Evolutionary conservation across 1,140 invertebrate genomes (phyloP).

Genomic region (Euura lappo): DNA sequence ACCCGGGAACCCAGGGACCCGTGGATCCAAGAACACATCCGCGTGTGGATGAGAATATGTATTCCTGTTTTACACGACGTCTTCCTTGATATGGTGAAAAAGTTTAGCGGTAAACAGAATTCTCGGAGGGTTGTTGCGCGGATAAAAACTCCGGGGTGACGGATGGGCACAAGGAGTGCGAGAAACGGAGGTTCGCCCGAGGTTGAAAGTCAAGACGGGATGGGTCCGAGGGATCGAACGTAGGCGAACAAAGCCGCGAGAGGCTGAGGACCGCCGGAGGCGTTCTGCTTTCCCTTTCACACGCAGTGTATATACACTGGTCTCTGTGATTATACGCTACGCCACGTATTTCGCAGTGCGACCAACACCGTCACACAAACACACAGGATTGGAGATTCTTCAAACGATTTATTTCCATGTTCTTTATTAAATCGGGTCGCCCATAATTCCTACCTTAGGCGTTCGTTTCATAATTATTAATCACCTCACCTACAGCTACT

Average conservation of each 20-base stretch:
- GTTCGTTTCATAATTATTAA: not conserved
- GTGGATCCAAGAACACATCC: no score
- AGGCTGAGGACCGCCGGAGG: conserved; percentile 3
- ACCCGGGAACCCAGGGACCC: no score
- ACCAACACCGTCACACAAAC: not conserved
- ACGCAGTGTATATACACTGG: not conserved
- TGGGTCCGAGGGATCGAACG: not conserved
- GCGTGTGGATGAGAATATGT: no score
- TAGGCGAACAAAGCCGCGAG: conserved; percentile 1
- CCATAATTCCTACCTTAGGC: not conserved
- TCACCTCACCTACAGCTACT: not conserved
- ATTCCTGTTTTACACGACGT: no score
- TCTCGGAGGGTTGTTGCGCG: not conserved
- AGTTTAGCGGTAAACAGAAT: not conserved
- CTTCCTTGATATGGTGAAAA: no score
- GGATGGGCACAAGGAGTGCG: not conserved
- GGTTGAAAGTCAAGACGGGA: conserved; percentile 6
- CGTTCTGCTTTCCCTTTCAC: conserved; percentile 6
- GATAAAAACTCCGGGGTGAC: not conserved
- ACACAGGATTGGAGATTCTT: not conserved
- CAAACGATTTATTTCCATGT: not conserved
- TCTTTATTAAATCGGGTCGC: not conserved
- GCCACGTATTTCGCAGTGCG: not conserved
- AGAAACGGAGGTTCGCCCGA: not conserved
- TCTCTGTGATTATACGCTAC: conserved; percentile 4